Base-by-base conservation (phyloP, 2,797 vertebrate genomes). In the Luscinia luscinia region DNA sequence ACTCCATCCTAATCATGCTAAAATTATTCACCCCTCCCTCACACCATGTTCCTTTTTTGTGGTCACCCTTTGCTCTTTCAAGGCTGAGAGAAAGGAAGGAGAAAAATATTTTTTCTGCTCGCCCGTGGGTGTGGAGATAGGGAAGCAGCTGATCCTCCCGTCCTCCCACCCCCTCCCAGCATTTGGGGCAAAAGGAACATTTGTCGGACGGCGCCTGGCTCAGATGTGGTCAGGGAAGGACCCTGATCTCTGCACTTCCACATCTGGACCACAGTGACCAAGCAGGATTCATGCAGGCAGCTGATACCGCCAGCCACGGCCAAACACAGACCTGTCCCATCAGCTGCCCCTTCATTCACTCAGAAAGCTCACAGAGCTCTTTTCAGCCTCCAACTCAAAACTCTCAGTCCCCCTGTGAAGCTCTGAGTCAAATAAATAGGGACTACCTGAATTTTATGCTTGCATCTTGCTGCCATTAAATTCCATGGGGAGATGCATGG, bases 211-310 rank as follows among this genome's bases (percentile, higher is more conserved):
- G 63, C 0, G 1, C 45, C 41, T 30, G 55, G 40, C 46, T 72
- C 41, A 73, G 64, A 73, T 0, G 0, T 12, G 38, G 61, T 7
- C 0, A 0, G 76, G 51, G 30, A 76, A 62, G 12, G 28, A 5
- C 76, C 68, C 51, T 49, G 43, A 79, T 48, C 64, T 92, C 54
- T 41, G 38, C 17, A 3, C 21, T 48, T 61, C 73, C 28, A 27
- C 55, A 26, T 48, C 34, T 51, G 80, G 38, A 76, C 49, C 59
- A 55, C 55, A 62, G 9, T 3, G 4, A 73, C 59, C n/a, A 45
- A 32, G 64, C 45, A 55, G 1, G 6, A 59, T 11, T 40, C 3
- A 1, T 9, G 57, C 26, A 18, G 0, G 0, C 57, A 79, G 80
- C 59, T 41, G 61, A 52, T 40, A 30, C 4, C 0, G 2, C 21